Conservation (phyloP, 92 coral and sea anemone genomes). For the Siderastrea siderea region DNA sequence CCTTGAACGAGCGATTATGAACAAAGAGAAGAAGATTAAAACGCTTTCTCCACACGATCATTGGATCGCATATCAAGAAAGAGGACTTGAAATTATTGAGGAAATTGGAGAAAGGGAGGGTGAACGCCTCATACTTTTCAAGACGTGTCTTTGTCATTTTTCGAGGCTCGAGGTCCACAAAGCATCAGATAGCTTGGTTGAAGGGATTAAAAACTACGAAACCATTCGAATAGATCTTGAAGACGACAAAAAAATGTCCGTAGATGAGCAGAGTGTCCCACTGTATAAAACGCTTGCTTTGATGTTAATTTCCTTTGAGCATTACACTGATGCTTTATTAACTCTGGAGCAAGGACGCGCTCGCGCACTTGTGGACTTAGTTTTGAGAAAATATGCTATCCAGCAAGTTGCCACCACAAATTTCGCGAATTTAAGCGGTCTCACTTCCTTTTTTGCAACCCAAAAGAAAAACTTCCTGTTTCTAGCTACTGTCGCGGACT, state of each 20-base stretch:
- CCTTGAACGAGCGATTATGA: background rate
- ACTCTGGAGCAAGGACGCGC: constrained; percentile 41
- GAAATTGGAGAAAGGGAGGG: constrained; percentile 11
- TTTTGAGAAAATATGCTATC: constrained; percentile 8
- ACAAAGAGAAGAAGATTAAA: background rate
- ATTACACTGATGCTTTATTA: constrained; percentile 16
- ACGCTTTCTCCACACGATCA: background rate
- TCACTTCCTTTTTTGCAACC: background rate
- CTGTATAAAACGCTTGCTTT: constrained; percentile 18
- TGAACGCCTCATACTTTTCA: constrained; percentile 12
- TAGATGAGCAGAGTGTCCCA: constrained; percentile 14
- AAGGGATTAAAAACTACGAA: constrained; percentile 23
- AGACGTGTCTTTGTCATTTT: constrained; percentile 12
- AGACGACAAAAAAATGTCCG: constrained; percentile 28
- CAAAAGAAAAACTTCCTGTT: constrained; percentile 22
- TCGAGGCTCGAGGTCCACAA: background rate
- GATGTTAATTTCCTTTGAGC: constrained; percentile 3
- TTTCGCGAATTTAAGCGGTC: constrained; percentile 11
- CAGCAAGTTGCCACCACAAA: background rate
- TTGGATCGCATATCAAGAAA: constrained; percentile 21
- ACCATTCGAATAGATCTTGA: constrained; percentile 9
- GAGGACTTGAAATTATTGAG: constrained; percentile 17
- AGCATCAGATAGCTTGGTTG: constrained; percentile 20
- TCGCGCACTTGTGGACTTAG: constrained; percentile 37
- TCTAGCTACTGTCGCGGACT: background rate